Base-by-base conservation (phyloP, 23 tunicate species). In the Clavelina lepadiformis region DNA sequence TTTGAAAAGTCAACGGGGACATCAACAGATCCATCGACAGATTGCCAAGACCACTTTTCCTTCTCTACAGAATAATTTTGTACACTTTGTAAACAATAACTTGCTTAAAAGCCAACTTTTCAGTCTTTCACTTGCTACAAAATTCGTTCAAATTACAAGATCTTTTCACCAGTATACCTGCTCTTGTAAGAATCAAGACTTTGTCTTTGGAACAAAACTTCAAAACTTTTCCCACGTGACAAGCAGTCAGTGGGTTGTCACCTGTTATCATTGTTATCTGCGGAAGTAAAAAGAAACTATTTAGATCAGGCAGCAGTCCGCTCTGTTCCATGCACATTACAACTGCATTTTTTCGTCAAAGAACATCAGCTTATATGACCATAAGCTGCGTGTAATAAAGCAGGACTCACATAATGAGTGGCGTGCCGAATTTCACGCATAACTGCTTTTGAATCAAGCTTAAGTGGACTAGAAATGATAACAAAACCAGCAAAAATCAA, bases 221-320 rank as follows among this genome's bases (percentile, higher is more conserved):
- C 0, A 89, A 46, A 41, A 81, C 86, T 66, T 58, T 93, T 1
- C 96, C 98, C 28, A 93, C 98, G 69, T 93, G 83, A 60, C 93
- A 79, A 28, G 94, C 98, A 7, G 98, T 93, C 71, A 93, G 54
- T 5, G 93, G 94, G 62, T 85, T 85, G 60, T 93, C 98, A 4
- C 98, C 98, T 18, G 98, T 93, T 27, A 93, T 93, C 98, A 93
- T 93, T 18, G 94, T 83, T 23, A 93, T 78, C 88, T 93, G 47
- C 28, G 41, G 26, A 52, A 11, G 19, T 26, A 46, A 63, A 36
- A 35, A n/a, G n/a, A n/a, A n/a, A n/a, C n/a, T n/a, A n/a, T n/a
- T n/a, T n/a, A n/a, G n/a, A n/a, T n/a, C n/a, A n/a, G n/a, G n/a
- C n/a, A n/a, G n/a, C n/a, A n/a, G n/a, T n/a, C n/a, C n/a, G n/a